A percentile compares a stretch with the other conserved stretches of the same genome.
Conservation (phyloP, 2,888 invertebrate genomes). For the Entomobrya multifasciata region DNA sequence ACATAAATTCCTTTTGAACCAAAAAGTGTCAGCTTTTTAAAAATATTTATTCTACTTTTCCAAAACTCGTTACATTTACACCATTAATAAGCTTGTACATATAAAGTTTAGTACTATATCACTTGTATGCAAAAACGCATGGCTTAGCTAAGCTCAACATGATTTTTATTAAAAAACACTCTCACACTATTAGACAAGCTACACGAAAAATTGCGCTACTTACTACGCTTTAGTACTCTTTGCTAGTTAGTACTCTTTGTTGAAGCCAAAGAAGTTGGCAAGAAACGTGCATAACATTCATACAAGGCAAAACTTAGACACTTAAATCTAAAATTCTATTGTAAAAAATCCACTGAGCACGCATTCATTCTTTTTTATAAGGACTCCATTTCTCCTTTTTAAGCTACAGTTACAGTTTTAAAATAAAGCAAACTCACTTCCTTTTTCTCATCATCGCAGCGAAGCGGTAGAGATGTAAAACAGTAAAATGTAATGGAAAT, state of each 20-base stretch:
- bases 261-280: slow-evolving; percentile 54
- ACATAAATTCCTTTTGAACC: no score
- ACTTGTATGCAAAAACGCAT: no score
- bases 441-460: slow-evolving; percentile 20
- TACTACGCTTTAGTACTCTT: no score
- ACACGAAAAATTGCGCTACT: slow-evolving; percentile 46
- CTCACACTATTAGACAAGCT: slow-evolving; percentile 42
- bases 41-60: no score
- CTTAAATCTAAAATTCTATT: slow-evolving; percentile 31
- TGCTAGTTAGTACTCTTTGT: no score
- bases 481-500: slow-evolving; percentile 43
- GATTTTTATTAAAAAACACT: slow-evolving; percentile 15
- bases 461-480: not conserved
- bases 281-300: slow-evolving; percentile 18
- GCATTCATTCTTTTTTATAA: slow-evolving; percentile 25
- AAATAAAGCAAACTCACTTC: slow-evolving; percentile 42
- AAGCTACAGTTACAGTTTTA: slow-evolving; percentile 22
- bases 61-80: slow-evolving; percentile 29
- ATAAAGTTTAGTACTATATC: no score
- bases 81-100: slow-evolving; percentile 58
- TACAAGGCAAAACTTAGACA: slow-evolving; percentile 21
- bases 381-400: slow-evolving; percentile 21
- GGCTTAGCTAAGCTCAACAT: no score
- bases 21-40: no score
- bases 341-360: slow-evolving; percentile 20